Evolutionary conservation across 2,113 vertebrate genomes (phyloP).

Genomic region (Gobiocypris rarus): DNA sequence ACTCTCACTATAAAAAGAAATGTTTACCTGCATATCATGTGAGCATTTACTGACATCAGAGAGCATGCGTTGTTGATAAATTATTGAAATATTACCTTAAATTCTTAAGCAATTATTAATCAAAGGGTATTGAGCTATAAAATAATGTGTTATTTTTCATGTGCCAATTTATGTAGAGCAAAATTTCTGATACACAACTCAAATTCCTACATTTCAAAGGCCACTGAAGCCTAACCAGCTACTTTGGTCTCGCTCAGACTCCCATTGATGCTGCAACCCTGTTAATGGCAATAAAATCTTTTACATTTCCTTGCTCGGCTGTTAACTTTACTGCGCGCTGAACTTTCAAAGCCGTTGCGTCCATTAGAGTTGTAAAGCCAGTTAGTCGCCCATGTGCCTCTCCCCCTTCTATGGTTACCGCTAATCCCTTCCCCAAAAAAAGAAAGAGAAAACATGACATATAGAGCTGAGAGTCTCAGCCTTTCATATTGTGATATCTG

Average conservation of each 20-base stretch:
- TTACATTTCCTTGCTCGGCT: slow-evolving; percentile 68
- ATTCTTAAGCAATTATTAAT: not conserved
- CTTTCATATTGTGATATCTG: slow-evolving; percentile 56
- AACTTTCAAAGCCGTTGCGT: slow-evolving; percentile 55
- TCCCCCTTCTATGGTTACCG: slow-evolving; percentile 49
- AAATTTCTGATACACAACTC: slow-evolving; percentile 35
- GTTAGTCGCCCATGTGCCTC: slow-evolving; percentile 39
- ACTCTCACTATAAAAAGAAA: not conserved
- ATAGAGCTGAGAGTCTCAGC: slow-evolving; percentile 56
- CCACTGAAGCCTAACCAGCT: slow-evolving; percentile 59
- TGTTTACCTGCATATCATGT: not conserved
- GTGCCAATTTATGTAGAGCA: too few relatives aligned
- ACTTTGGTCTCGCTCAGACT: slow-evolving; percentile 51
- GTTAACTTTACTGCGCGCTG: slow-evolving; percentile 58
- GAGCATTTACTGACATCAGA: not conserved
- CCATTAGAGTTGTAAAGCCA: slow-evolving; percentile 53
- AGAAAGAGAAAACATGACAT: slow-evolving; percentile 52
- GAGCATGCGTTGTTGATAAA: not conserved
- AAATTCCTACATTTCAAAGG: slow-evolving; percentile 66
- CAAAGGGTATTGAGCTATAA: not conserved
- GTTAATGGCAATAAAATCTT: slow-evolving; percentile 75
- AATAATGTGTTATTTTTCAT: too few relatives aligned
- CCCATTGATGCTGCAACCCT: slow-evolving; percentile 67
- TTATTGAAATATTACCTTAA: too few relatives aligned
- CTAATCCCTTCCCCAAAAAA: slow-evolving; percentile 65